phyloP scores from a whole-genome alignment of 2,797 vertebrate species.

The Bryconaethiops microstoma region DNA sequence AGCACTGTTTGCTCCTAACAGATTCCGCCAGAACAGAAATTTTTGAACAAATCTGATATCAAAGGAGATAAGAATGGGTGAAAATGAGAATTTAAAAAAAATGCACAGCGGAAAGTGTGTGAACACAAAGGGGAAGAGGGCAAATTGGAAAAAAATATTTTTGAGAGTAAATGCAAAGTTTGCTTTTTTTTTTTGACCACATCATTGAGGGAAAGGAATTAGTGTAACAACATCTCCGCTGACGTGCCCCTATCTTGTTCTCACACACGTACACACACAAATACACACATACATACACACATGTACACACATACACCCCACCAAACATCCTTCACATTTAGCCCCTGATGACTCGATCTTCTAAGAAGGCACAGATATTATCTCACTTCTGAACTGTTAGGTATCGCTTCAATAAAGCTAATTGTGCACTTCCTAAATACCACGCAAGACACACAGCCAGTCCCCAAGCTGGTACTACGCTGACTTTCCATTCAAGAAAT shows the following conservation, averaged over 20 bases:
- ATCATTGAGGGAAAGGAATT: constrained; percentile 41
- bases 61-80: background rate
- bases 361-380: constrained; percentile 38
- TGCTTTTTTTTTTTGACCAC: constrained; percentile 26
- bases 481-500: background rate
- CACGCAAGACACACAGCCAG: background rate
- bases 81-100: constrained; percentile 25
- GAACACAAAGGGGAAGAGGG: background rate
- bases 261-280: constrained; percentile 5
- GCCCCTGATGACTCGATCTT: constrained; percentile 6
- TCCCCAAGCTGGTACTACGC: background rate
- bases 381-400: constrained; percentile 4
- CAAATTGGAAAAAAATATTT: constrained; percentile 14
- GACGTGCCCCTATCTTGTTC: background rate
- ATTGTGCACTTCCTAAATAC: constrained; percentile 6
- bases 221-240: constrained; percentile 31
- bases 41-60: too few species aligned
- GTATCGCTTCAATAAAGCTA: background rate
- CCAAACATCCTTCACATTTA: background rate
- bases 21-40: background rate
- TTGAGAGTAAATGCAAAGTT: constrained; percentile 1
- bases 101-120: constrained; percentile 1
- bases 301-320: constrained; percentile 16
- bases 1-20: background rate
- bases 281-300: too few species aligned